Base-by-base conservation (phyloP, 2,888 invertebrate species). In the Papilio gigon region DNA sequence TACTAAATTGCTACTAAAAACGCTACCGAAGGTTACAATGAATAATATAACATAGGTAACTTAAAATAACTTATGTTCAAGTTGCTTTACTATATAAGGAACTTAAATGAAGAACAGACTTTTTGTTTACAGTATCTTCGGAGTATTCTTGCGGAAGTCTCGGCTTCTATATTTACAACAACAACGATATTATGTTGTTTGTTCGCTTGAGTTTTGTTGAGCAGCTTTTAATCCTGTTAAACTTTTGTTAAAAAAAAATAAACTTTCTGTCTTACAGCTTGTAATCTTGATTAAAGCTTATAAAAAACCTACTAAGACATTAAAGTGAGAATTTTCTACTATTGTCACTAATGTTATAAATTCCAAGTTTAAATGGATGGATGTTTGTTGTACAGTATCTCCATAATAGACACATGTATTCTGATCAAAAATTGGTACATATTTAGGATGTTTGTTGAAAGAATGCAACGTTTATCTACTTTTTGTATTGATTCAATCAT, bases 201-300 rank as follows among this genome's bases (percentile, higher is more conserved):
- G 20, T 53, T 42, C 22, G 65, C 56, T 9, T 33, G 37, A 40
- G 20, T 53, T 70, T 93, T 22, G 20, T 30, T 9, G 50, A 56
- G 40, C 53, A 14, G 30, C 22, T 56, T 42, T 14, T 37, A 50
- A 37, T 50, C 27, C 40, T 37, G 20, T 61, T 20, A 37, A 60
- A 60, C 17, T 50, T 50, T 56, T 22, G 37, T 12, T 30, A 42
- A 42, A 56, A 42, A 56, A 42, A 42, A 42, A 14, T 40, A 42
- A 17, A 42, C 42, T 42, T 60, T 66, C 20, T 50, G 14, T 25
- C 12, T 12, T 56, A 30, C 33, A 8, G 30, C 20, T 53, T 37
- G 12, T 56, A 35, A 44, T 58, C 25, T 27, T 44, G 27, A 44
- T 47, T 25, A 42, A 62, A 63, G 33, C 35, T 58, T 30, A n/a